Evolutionary conservation across 1,140 invertebrate genomes (phyloP).

Genomic region (Daktulosphaira vitifoliae): DNA sequence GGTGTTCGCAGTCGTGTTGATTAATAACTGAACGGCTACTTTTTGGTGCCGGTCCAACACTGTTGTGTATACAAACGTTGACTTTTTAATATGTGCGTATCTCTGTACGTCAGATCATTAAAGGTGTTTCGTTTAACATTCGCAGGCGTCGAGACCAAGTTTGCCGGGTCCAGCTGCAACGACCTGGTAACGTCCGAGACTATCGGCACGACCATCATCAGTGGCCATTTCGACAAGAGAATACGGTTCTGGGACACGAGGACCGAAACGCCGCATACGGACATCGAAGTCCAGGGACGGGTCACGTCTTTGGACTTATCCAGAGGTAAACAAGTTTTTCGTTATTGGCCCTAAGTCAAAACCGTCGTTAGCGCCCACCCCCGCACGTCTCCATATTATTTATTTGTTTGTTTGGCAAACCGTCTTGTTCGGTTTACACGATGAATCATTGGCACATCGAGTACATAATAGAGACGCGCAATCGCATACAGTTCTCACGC

Average conservation of each 20-base stretch:
- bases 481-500: too few relatives aligned
- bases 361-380: not conserved
- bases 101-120: too few relatives aligned
- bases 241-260: slow-evolving; percentile 95
- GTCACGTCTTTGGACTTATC: slow-evolving; percentile 91
- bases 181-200: slow-evolving; percentile 84
- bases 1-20: not conserved
- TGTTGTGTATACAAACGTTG: too few relatives aligned
- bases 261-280: slow-evolving; percentile 65
- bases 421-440: too few relatives aligned
- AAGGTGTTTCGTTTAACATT: slow-evolving; percentile 34
- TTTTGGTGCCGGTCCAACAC: too few relatives aligned
- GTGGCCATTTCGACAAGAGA: slow-evolving; percentile 94
- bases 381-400: too few relatives aligned
- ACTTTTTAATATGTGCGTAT: too few relatives aligned
- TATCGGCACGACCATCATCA: slow-evolving; percentile 85
- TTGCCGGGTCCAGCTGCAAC: slow-evolving; percentile 92
- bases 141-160: slow-evolving; percentile 87
- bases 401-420: not conserved
- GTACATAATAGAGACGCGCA: too few relatives aligned
- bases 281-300: slow-evolving; percentile 83
- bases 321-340: slow-evolving; percentile 54
- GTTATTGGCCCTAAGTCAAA: not conserved
- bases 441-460: too few relatives aligned
- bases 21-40: too few relatives aligned